Evolutionary conservation across 2,113 vertebrate genomes (phyloP), one percentile per base, ranked within the genome.

Genomic region (Phaetusa simplex): DNA sequence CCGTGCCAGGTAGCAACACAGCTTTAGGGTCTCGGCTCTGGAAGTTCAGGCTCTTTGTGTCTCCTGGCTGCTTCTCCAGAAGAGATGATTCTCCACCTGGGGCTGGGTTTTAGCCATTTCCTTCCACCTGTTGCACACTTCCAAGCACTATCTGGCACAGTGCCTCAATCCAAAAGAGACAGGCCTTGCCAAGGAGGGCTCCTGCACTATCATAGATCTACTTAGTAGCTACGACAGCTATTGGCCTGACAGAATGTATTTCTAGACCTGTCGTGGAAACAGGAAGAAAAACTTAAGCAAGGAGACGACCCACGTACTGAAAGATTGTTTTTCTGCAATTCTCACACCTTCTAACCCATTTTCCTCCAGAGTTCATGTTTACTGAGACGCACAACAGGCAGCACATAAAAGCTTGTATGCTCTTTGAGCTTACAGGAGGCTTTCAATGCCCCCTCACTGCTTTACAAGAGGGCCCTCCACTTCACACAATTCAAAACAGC

Each of bases 41-140:
- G 24, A 61, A 72, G 59, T 24, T 81, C 13, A 34, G 55, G 61
- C 27, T 90, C 45, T 43, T n/a, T 24, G 26, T 58, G 18, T 16
- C 49, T 69, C 43, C 77, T 55, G 71, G 69, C 67, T 59, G 59
- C 65, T 59, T 70, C 42, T 61, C 47, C 72, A 36, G 59, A 47
- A 42, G 47, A 69, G 55, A 47, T 3, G 32, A 43, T 24, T 61
- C 69, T 55, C 29, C 77, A 79, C 1, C 59, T 70, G n/a, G 50
- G 66, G 15, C 50, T 83, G 72, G 79, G 59, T 67, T 95, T 88
- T 16, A 71, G 86, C 61, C 61, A 43, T 53, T 78, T 86, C 69
- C 65, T 70, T 67, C 76, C 66, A 72, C 67, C 64, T 78, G 56
- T 2, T 69, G 50, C 0, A 0, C 32, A 26, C 40, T 82, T 91